Evolutionary conservation across 2,888 invertebrate species (phyloP), one percentile per base, ranked within the genome.

Genomic region (Troilus luridus): DNA sequence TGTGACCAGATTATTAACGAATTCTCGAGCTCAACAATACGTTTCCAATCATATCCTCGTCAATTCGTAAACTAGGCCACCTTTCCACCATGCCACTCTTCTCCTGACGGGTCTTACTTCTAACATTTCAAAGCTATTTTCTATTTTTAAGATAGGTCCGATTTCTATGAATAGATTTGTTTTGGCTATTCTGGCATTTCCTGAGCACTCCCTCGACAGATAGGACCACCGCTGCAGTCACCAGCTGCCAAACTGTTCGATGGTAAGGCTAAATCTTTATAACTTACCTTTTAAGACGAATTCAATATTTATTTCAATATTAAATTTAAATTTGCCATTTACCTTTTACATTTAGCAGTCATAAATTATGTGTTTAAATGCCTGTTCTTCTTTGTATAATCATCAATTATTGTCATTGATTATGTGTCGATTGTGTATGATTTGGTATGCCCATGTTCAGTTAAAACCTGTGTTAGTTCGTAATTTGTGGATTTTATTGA

Each of bases 121-220:
- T 77, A 77, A 77, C 72, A 77, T 77, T 77, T 77, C 72, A 77
- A 77, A 77, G 27, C 72, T 77, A 77, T 9, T 14, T 11, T 77
- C 72, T 77, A 77, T 77, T 77, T 77, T 77, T 77, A 77, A 77
- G 72, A 77, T 41, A 77, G 72, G 72, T 77, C 72, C 41, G 17
- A 77, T 8, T 41, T 19, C 72, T 77, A 77, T 77, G 72, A 77
- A 77, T 77, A 77, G 72, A 77, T 27, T 19, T 77, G 72, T 77
- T 77, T 77, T 77, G 72, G 72, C 72, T 77, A 77, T 77, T 41
- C 72, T 41, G 41, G 72, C 72, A 77, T 77, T 77, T 77, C 72
- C 72, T 77, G 72, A 11, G 72, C 72, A 19, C 72, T 41, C 41
- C 9, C 27, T 19, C 72, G 72, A 19, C 72, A 77, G 72, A 41